Evolutionary conservation across 23 tunicate genomes (phyloP).

Genomic region (Clavelina lepadiformis): DNA sequence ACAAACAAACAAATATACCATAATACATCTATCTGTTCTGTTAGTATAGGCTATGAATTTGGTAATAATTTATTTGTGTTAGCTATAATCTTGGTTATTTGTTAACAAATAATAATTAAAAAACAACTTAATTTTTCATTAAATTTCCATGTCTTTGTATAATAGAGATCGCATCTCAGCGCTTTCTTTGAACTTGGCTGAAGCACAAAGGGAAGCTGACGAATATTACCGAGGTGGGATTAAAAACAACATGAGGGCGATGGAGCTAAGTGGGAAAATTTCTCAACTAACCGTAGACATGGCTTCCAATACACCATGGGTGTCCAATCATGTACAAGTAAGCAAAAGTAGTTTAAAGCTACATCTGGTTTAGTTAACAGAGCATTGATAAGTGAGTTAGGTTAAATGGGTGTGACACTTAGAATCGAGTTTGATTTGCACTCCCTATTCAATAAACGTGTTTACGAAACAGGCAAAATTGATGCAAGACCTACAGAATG

Average conservation of each 20-base stretch:
- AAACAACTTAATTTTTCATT: too few relatives aligned
- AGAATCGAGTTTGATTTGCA: background rate
- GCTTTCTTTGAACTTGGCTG: slow-evolving; percentile 33
- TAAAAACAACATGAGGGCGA: slow-evolving; percentile 46
- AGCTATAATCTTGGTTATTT: too few relatives aligned
- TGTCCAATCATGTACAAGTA: slow-evolving; percentile 36
- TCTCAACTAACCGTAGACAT: slow-evolving; percentile 52
- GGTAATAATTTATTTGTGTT: too few relatives aligned
- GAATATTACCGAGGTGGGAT: slow-evolving; percentile 69
- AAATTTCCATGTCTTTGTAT: too few relatives aligned
- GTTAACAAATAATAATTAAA: too few relatives aligned
- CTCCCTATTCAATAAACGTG: background rate
- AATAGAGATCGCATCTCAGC: slow-evolving; percentile 41
- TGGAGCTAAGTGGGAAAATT: slow-evolving; percentile 43
- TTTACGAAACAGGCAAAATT: slow-evolving; percentile 40
- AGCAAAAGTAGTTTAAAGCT: background rate
- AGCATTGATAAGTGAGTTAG: background rate
- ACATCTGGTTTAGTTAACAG: background rate
- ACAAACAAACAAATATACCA: too few relatives aligned
- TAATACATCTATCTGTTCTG: too few relatives aligned
- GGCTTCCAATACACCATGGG: slow-evolving; percentile 61
- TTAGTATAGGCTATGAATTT: too few relatives aligned
- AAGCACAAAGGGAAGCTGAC: slow-evolving; percentile 45
- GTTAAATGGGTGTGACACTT: background rate
- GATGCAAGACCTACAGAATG: slow-evolving; percentile 42